Evolutionary conservation across 2,113 vertebrate species (phyloP), one percentile per base, ranked within the genome.

Genomic region (Triplophysa tibetana): DNA sequence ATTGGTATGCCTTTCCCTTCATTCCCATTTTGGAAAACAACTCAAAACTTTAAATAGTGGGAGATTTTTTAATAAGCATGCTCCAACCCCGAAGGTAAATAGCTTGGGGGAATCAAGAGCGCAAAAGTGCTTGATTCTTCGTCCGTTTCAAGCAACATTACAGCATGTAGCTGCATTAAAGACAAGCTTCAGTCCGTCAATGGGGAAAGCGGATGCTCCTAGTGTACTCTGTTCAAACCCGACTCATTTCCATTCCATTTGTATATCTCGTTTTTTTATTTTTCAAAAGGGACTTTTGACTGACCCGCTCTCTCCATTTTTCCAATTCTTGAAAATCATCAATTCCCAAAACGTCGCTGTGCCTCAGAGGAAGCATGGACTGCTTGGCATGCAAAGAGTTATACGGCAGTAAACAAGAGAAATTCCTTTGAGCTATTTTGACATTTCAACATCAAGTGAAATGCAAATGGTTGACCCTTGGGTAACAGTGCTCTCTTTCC

Each of bases 61-160:
- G 82, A 64, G 26, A 77, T 70, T 86, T 24, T 89, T 87, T 89
- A 88, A 90, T 90, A 90, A 86, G 88, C 86, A 89, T 88, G 86
- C 84, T 68, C 85, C 82, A 86, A 87, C 85, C 85, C 89, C 83
- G 83, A 86, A 91, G 88, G 88, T n/a, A 90, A 90, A 91, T 90
- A 91, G 89, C 86, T 88, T 84, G 24, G 82, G 83, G 88, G 87
- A 29, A 83, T 88, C 84, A 90, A 88, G 79, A 83, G 80, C 67
- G 88, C 80, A 81, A 87, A 80, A 50, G 82, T 58, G 74, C 86
- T 85, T 85, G 86, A 88, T 88, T 82, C 64, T 19, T 78, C 63
- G 82, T 78, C 79, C 82, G 88, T 91, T 89, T 91, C 83, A 89
- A 89, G 85, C 70, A 83, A 75, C 84, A 79, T 88, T 87, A 80